Base-by-base conservation (phyloP, 92 coral and sea anemone species). In the Scolanthus callimorphus region DNA sequence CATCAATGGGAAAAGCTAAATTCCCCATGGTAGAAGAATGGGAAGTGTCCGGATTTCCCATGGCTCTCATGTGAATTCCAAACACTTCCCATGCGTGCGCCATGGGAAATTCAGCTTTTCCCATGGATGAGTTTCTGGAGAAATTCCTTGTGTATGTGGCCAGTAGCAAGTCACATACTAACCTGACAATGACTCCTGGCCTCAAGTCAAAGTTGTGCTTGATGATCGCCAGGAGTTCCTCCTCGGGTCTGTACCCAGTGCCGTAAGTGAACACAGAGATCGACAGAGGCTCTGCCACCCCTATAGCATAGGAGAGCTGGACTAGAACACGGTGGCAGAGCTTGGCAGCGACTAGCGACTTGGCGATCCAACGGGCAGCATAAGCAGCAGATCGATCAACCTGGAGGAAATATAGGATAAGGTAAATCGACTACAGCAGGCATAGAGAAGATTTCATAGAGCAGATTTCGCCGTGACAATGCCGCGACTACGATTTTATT, bases 221-320 rank as follows among this genome's bases (percentile, higher is more conserved):
- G 1, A 73, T 25, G 39, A 62, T 54, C 44, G 41, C 39, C 29
- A 81, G 23, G 56, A 81, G 20, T 27, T 81, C 78, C 1, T 63
- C 79, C 15, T 78, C 79, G 21, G 53, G 64, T 25, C 26, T 45
- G 25, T 48, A 31, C 22, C 84, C 80, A 1, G 85, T 83, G 13
- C 84, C 90, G 39, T 70, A 83, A 20, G 76, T 58, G 50, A 57
- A 53, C 45, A 83, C 84, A 0, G 76, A 57, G 29, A 83, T 77
- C 1, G 84, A 67, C 4, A 70, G 63, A 41, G 90, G 90, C 29
- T 77, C 73, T 1, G 90, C 76, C 8, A 83, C 60, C 0, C 90
- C 90, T 44, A 83, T 83, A 23, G 90, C 90, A 49, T 83, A 83
- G 1, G 90, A 83, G 12, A 83, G 30, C 60, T 83, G 90, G 0